phyloP scores from a whole-genome alignment of 2,113 vertebrate genomes.

The Centropus unirufus region DNA sequence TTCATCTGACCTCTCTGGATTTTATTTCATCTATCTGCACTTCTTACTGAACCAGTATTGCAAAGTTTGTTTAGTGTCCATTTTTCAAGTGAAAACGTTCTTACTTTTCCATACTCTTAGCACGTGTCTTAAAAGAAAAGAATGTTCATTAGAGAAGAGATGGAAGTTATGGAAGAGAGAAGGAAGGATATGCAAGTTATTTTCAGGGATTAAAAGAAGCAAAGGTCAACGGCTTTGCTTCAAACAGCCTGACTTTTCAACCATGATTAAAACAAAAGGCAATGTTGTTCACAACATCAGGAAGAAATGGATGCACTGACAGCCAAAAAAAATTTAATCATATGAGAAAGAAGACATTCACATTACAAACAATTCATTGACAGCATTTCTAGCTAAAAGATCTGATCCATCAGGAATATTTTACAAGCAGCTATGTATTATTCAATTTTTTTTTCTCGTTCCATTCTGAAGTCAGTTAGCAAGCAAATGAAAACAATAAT shows the following conservation, averaged over 20 bases:
- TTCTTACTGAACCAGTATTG: neutral
- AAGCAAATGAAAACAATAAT: neutral
- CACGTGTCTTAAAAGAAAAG: neutral
- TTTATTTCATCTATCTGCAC: neutral
- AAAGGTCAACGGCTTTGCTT: constrained; percentile 31
- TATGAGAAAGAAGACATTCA: neutral
- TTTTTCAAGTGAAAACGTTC: constrained; percentile 13
- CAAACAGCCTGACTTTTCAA: constrained; percentile 33
- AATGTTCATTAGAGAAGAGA: neutral
- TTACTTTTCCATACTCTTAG: neutral
- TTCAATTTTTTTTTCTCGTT: neutral
- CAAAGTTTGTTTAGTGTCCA: neutral
- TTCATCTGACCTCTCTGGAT: neutral
- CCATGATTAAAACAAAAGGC: constrained; percentile 22
- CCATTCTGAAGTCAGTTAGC: neutral
- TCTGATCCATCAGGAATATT: neutral
- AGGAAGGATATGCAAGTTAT: neutral
- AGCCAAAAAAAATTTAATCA: neutral
- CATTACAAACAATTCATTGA: neutral
- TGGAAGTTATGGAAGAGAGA: constrained; percentile 10
- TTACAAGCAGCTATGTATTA: neutral
- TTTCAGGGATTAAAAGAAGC: constrained; percentile 37
- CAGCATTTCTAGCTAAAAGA: neutral
- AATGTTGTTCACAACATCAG: neutral
- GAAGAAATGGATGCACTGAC: neutral